Conservation (phyloP, 2,888 invertebrate species). For the Mythimna loreyi region DNA sequence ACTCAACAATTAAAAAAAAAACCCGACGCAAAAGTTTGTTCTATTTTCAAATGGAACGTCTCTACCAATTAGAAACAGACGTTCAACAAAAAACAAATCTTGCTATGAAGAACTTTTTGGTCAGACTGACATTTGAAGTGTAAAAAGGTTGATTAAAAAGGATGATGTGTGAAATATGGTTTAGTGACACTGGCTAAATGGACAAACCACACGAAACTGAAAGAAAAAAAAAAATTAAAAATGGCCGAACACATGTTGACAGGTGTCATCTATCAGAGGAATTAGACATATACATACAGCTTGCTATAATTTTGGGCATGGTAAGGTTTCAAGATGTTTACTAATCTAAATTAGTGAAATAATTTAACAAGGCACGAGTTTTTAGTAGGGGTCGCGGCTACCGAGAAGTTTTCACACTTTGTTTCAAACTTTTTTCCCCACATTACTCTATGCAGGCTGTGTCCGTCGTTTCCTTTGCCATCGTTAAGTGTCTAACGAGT, state of each 20-base stretch:
- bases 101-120: constrained; percentile 29
- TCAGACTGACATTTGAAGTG: constrained; percentile 44
- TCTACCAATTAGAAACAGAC: constrained; percentile 53
- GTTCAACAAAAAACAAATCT: constrained; percentile 30
- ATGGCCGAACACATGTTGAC: constrained; percentile 8
- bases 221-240: too few species aligned
- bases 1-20: constrained; percentile 18
- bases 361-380: constrained; percentile 17
- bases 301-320: neutral
- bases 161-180: neutral
- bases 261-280: constrained; percentile 6
- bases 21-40: constrained; percentile 12
- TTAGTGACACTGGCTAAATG: too few species aligned
- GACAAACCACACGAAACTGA: neutral
- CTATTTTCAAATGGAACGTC: constrained; percentile 51
- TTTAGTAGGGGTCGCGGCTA: constrained; percentile 31
- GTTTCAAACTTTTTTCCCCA: constrained; percentile 66
- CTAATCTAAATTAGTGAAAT: constrained; percentile 2
- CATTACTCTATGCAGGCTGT: constrained; percentile 70
- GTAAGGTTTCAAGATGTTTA: neutral
- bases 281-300: neutral
- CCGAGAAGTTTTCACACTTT: constrained; percentile 68
- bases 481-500: constrained; percentile 71
- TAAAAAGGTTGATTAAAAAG: constrained; percentile 23
- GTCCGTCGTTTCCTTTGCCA: constrained; percentile 70